Evolutionary conservation across 2,797 vertebrate genomes (phyloP).

Genomic region (Mus spretus): DNA sequence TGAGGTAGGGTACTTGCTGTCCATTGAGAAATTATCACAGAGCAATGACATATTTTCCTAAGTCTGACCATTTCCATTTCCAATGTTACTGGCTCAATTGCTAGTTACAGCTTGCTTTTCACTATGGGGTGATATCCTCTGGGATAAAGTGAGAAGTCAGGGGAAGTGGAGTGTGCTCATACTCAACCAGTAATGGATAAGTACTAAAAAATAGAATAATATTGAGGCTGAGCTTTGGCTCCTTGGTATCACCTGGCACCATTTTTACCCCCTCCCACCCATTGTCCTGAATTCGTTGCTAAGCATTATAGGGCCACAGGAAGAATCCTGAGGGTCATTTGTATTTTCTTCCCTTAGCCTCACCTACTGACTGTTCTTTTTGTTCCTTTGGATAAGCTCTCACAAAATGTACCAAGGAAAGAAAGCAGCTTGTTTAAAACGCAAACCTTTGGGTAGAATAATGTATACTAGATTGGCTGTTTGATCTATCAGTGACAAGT

Average conservation of each 20-base stretch:
- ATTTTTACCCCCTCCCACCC: not conserved
- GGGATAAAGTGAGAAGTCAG: not conserved
- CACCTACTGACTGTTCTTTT: slow-evolving; percentile 19
- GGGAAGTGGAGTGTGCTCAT: not conserved
- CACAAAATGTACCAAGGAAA: slow-evolving; percentile 55
- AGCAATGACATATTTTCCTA: not conserved
- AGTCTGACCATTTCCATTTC: not conserved
- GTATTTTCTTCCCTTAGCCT: not conserved
- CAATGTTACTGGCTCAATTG: not conserved
- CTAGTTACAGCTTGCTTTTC: not conserved
- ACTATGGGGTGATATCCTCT: not conserved
- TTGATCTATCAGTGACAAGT: slow-evolving; percentile 90
- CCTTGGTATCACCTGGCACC: fast-evolving
- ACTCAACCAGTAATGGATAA: not conserved
- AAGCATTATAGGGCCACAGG: not conserved
- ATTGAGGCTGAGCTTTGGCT: not conserved
- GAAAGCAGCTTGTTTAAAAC: slow-evolving; percentile 73
- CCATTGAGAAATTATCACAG: not conserved
- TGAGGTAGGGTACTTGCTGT: not conserved
- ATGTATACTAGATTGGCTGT: slow-evolving; percentile 86
- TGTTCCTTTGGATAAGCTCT: slow-evolving; percentile 4
- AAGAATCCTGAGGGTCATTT: not conserved
- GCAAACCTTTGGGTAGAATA: slow-evolving; percentile 82
- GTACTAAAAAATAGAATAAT: not conserved
- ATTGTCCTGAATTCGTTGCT: not conserved